Evolutionary conservation across 2,797 vertebrate genomes (phyloP), one percentile per base, ranked within the genome.

Genomic region (Sarcophilus harrisii): DNA sequence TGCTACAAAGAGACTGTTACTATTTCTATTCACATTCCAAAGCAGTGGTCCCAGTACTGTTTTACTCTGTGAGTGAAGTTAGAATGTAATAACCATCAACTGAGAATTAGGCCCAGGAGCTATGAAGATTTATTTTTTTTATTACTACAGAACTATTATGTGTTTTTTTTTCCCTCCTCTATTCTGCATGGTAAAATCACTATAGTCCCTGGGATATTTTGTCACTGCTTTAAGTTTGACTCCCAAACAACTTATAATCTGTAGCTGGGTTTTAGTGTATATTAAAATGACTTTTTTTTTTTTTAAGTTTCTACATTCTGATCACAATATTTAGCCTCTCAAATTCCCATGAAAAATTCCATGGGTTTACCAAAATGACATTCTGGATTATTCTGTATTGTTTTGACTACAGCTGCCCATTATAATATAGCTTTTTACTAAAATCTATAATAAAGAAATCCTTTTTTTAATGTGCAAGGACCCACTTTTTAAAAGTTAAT

Each of bases 391-490:
- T 45, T 92, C 1, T 62, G 57, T 57, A 49, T 59, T 73, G 58
- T 92, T 14, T 94, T 45, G 30, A 54, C 16, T 94, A 14, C 94
- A n/a, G 90, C 59, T 13, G 30, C 8, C 57, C 45, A 62, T n/a
- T 91, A 0, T 94, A 38, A n/a, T 58, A 11, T 89, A 90, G 58
- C 58, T 24, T 5, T 29, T 30, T 90, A 58, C 28, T n/a, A 28
- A 60, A 89, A 52, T 62, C 59, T 93, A 58, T 87, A 58, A 24
- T 27, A 87, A 93, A 93, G 30, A 45, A 38, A 92, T 18, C 32
- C 58, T 92, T 55, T 24, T 94, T 93, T 96, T 62, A 12, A 13
- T 91, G 38, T 93, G 29, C 60, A 66, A 94, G 90, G 90, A 89
- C 16, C 24, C 57, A 13, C 58, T 87, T 58, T 89, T 27, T 30